A percentile compares a stretch with the other conserved stretches of the same genome.
phyloP scores from a whole-genome alignment of 2,888 invertebrate genomes.

The Hermaeophaga mercurialis region DNA sequence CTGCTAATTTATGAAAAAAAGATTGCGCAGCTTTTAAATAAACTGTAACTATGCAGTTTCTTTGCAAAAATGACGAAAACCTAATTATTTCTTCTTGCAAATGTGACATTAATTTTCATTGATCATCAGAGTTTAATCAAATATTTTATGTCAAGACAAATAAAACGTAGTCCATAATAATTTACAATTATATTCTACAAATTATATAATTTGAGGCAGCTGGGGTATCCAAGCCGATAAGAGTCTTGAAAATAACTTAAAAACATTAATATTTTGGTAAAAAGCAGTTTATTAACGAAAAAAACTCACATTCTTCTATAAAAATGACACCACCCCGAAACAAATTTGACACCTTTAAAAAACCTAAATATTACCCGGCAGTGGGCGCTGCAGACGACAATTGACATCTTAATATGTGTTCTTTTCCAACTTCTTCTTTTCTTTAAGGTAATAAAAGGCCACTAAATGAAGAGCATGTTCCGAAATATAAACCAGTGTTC shows the following conservation, averaged over 20 bases:
- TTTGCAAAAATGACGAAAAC: background rate
- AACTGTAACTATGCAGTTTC: slow-evolving; percentile 14
- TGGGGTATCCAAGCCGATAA: background rate
- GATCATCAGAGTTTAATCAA: slow-evolving; percentile 4
- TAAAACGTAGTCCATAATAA: slow-evolving; percentile 19
- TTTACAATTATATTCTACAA: background rate
- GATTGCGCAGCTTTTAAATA: slow-evolving; percentile 13
- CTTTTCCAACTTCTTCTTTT: too few relatives aligned
- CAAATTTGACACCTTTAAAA: slow-evolving; percentile 37
- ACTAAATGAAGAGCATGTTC: too few relatives aligned
- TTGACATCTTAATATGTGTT: slow-evolving; percentile 8
- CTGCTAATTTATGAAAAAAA: slow-evolving; percentile 24
- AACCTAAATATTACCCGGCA: slow-evolving; percentile 4
- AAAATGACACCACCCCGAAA: slow-evolving; percentile 56
- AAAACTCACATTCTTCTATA: slow-evolving; percentile 55
- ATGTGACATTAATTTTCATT: slow-evolving; percentile 7
- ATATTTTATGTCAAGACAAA: slow-evolving; percentile 15
- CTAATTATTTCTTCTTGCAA: background rate
- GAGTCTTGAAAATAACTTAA: slow-evolving; percentile 20
- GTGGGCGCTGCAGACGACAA: slow-evolving; percentile 11
- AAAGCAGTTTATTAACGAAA: slow-evolving; percentile 40
- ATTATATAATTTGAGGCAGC: slow-evolving; percentile 2
- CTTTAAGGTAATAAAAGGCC: too few relatives aligned
- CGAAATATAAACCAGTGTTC: too few relatives aligned
- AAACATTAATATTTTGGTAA: slow-evolving; percentile 10